Percentiles rank a stretch among this genome's conserved stretches.
Conservation (phyloP, 2,113 vertebrate species). For the Zosterops pallidus region DNA sequence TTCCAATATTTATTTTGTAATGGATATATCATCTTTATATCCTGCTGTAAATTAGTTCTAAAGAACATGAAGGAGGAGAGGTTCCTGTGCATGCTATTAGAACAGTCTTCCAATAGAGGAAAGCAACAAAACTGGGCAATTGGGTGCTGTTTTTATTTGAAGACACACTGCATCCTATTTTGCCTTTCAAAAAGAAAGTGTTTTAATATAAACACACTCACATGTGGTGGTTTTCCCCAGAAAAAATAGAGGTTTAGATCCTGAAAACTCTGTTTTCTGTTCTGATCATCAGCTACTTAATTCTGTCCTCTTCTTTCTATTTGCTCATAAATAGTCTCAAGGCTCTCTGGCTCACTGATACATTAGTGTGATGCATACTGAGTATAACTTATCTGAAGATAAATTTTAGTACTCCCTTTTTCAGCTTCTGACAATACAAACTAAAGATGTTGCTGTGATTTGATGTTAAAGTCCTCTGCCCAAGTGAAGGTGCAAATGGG, state of each 20-base stretch:
- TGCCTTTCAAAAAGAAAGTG: neutral
- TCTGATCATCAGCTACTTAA: neutral
- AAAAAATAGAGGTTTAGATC: neutral
- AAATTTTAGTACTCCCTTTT: neutral
- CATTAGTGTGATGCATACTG: neutral
- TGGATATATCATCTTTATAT: neutral
- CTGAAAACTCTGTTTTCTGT: neutral
- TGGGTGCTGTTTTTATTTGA: neutral
- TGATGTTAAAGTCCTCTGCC: neutral
- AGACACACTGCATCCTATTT: neutral
- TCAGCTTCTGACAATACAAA: neutral
- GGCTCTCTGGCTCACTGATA: neutral
- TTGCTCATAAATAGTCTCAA: neutral
- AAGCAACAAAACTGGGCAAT: neutral
- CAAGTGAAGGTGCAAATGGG: neutral
- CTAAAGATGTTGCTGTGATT: neutral
- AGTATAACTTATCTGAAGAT: neutral
- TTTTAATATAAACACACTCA: neutral
- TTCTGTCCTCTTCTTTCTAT: neutral
- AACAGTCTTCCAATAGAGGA: neutral
- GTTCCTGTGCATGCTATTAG: neutral
- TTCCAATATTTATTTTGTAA: neutral
- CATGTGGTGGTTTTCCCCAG: neutral
- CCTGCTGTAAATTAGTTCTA: slow-evolving; percentile 2
- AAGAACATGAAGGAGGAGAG: neutral